Evolutionary conservation across 2,113 vertebrate genomes (phyloP).

Genomic region (Ameiurus melas): DNA sequence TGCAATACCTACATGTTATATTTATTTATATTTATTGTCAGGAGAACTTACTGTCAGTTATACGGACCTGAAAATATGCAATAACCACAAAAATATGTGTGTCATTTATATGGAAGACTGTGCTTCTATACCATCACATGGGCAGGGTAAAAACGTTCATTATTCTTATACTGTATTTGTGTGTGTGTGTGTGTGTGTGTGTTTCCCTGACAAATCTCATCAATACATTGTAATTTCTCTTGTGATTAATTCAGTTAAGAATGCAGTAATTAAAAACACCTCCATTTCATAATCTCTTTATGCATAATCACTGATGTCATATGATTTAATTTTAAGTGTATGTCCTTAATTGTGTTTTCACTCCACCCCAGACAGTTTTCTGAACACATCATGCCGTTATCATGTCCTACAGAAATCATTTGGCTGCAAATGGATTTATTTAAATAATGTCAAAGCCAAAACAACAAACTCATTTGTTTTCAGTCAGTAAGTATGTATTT

Average conservation of each 20-base stretch:
- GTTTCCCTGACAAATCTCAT: background rate
- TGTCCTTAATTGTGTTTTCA: background rate
- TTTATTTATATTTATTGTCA: background rate
- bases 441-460: background rate
- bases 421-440: constrained; percentile 47
- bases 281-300: background rate
- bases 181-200: too few species aligned
- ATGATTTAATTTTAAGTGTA: background rate
- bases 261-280: background rate
- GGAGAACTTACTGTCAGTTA: constrained; percentile 42
- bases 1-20: background rate
- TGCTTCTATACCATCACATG: background rate
- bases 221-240: background rate
- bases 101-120: constrained; percentile 13
- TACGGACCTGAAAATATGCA: constrained; percentile 26
- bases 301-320: background rate
- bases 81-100: constrained; percentile 9
- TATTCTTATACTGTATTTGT: background rate
- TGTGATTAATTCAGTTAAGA: background rate
- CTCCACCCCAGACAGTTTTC: constrained; percentile 35
- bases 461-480: constrained; percentile 44
- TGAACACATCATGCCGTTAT: constrained; percentile 42
- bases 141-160: background rate
- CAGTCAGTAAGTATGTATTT: constrained; percentile 38
- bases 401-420: background rate